These are phyloP conservation scores for Silurus asotus DNA, from an alignment of 2,113 vertebrate genomes.

Conservation along the genomic window DNA sequence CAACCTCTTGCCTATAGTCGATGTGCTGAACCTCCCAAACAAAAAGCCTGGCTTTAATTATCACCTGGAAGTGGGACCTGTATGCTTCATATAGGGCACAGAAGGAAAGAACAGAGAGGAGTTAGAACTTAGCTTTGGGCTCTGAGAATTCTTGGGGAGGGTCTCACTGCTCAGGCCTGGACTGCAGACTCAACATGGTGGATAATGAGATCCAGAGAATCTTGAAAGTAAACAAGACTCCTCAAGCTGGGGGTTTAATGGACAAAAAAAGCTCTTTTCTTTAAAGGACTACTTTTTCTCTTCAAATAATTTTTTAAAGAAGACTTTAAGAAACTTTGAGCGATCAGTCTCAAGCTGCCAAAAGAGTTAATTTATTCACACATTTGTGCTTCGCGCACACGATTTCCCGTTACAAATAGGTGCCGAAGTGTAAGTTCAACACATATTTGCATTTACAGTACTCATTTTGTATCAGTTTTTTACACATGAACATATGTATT, in stretches of 20 bases:
- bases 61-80: constrained; percentile 90
- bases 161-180: constrained; percentile 48
- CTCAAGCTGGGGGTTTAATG: constrained; percentile 50
- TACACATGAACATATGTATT: constrained; percentile 61
- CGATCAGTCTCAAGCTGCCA: constrained; percentile 49
- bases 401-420: constrained; percentile 36
- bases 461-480: constrained; percentile 40
- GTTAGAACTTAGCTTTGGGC: background rate
- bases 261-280: constrained; percentile 57
- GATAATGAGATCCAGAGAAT: constrained; percentile 44
- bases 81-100: constrained; percentile 87
- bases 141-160: background rate
- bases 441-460: constrained; percentile 56
- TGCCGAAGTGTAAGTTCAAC: constrained; percentile 50
- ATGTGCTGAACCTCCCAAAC: constrained; percentile 80
- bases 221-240: constrained; percentile 56
- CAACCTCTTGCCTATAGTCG: constrained; percentile 84
- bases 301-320: constrained; percentile 30
- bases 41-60: constrained; percentile 77
- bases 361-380: constrained; percentile 65
- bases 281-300: constrained; percentile 55
- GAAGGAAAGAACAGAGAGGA: background rate
- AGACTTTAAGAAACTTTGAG: constrained; percentile 30
- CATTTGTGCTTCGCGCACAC: constrained; percentile 49
- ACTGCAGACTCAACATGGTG: constrained; percentile 62